phyloP scores from a whole-genome alignment of 2,113 vertebrate genomes.

The Callopanchax toddi region DNA sequence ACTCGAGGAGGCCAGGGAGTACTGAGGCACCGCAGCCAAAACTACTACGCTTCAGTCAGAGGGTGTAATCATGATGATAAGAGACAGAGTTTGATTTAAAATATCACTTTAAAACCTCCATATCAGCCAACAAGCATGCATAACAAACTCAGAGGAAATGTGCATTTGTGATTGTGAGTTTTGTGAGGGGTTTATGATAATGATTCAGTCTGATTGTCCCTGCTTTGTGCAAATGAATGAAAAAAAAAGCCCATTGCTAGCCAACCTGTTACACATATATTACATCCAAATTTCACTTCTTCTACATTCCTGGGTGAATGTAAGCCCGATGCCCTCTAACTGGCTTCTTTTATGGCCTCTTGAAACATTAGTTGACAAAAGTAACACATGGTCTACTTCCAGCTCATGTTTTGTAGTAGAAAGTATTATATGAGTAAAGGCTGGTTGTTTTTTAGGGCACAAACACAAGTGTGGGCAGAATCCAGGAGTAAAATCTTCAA shows the following conservation, averaged over 20 bases:
- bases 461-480: conserved; percentile 22
- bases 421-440: conserved; percentile 18
- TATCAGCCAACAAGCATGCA: conserved; percentile 17
- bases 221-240: conserved; percentile 36
- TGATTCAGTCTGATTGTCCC: conserved; percentile 33
- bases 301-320: conserved; percentile 39
- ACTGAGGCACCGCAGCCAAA: conserved; percentile 78
- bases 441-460: conserved; percentile 20
- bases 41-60: conserved; percentile 45
- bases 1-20: conserved; percentile 91
- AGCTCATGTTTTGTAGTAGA: conserved; percentile 22
- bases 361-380: conserved; percentile 31
- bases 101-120: conserved; percentile 30
- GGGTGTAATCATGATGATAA: conserved; percentile 50
- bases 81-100: conserved; percentile 26
- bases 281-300: conserved; percentile 44
- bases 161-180: conserved; percentile 30
- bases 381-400: conserved; percentile 49
- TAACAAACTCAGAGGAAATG: conserved; percentile 29
- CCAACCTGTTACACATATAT: conserved; percentile 55
- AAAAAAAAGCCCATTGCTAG: conserved; percentile 38
- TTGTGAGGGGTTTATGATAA: conserved; percentile 11
- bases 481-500: conserved; percentile 37
- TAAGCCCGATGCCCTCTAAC: conserved; percentile 44
- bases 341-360: conserved; percentile 39